These are phyloP conservation scores for Trichoplusia ni DNA, from an alignment of 1,140 invertebrate species.

Conservation along the genomic window DNA sequence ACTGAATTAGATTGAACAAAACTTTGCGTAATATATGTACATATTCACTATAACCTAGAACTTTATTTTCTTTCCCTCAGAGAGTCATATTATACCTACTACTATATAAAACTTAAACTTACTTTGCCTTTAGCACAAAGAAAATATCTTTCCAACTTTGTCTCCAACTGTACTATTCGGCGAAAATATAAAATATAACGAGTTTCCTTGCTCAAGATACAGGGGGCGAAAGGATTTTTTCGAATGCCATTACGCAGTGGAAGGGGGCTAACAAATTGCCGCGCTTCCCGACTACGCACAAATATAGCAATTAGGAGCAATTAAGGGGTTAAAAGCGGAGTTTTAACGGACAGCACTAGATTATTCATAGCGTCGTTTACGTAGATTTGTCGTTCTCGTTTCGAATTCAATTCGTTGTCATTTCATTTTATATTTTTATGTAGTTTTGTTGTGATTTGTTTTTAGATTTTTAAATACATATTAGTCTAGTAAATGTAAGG, in stretches of 20 bases:
- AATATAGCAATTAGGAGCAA: constrained; percentile 28
- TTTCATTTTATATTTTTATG: constrained; percentile 3
- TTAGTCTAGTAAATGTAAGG: no score
- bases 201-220: not conserved
- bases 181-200: constrained; percentile 11
- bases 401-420: not conserved
- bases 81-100: no score
- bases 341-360: not conserved
- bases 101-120: no score
- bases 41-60: no score
- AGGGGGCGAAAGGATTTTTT: not conserved
- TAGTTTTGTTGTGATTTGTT: no score
- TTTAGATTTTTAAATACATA: no score
- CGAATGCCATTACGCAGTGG: not conserved
- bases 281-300: not conserved
- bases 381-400: constrained; percentile 3
- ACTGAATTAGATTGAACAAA: no score
- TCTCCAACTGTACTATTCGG: no score
- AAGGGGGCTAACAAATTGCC: constrained; percentile 18
- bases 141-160: no score
- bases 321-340: constrained; percentile 15
- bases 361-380: constrained; percentile 13
- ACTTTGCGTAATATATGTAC: no score
- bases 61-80: no score
- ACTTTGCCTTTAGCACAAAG: no score